Conservation (phyloP, 2,113 vertebrate genomes). For the Mystacornis crossleyi region DNA sequence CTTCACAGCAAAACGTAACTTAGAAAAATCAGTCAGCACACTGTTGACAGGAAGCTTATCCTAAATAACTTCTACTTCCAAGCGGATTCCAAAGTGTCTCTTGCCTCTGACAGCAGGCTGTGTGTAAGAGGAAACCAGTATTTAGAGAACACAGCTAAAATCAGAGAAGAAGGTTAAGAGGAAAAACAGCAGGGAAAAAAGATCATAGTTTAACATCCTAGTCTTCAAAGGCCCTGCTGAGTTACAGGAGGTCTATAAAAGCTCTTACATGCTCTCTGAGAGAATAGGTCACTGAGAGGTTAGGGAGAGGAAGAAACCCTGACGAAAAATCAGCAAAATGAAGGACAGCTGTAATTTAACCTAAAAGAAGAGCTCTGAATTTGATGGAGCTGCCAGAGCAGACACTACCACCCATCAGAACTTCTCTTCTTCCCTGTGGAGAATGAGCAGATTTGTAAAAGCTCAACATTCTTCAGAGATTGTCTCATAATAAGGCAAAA, state of each 20-base stretch:
- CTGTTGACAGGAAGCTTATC: neutral
- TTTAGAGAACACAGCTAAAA: neutral
- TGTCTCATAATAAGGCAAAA: neutral
- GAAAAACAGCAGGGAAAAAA: neutral
- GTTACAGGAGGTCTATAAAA: neutral
- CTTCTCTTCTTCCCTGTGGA: neutral
- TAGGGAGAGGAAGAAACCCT: neutral
- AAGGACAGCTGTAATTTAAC: slow-evolving; percentile 6
- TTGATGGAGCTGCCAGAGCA: neutral
- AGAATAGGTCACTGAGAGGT: neutral
- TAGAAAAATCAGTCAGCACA: neutral
- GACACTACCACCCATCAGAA: neutral
- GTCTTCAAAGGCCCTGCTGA: slow-evolving; percentile 2
- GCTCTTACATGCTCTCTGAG: neutral
- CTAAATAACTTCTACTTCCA: neutral
- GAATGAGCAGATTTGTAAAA: neutral
- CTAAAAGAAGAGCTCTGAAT: neutral
- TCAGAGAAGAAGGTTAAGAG: neutral
- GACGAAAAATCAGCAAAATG: neutral
- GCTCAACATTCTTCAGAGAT: neutral
- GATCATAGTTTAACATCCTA: neutral
- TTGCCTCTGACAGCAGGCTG: neutral
- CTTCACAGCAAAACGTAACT: neutral
- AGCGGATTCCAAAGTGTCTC: neutral
- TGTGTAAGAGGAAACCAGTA: neutral